Evolutionary conservation across 1,140 invertebrate genomes (phyloP).

Genomic region (Drosophila pallidifrons): DNA sequence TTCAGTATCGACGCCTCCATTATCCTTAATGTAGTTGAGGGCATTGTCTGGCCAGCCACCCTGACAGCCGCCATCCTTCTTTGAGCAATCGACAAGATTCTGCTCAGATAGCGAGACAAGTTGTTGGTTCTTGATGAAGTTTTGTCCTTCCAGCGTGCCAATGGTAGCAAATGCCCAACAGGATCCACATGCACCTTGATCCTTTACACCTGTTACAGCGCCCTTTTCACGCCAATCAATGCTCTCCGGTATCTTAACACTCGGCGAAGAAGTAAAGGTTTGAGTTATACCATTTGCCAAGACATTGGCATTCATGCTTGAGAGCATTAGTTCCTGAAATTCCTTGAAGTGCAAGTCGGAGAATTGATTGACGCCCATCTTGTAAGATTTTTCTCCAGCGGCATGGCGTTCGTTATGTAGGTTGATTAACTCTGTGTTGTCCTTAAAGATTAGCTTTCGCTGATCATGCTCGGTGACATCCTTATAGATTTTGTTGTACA

Average conservation of each 20-base stretch:
- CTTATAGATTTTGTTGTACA: slow-evolving; percentile 13
- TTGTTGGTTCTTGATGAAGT: slow-evolving; percentile 87
- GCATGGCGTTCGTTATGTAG: slow-evolving; percentile 91
- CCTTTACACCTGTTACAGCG: slow-evolving; percentile 95
- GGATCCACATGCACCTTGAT: slow-evolving; percentile 95
- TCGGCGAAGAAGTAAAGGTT: not conserved
- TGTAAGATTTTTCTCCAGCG: slow-evolving; percentile 87
- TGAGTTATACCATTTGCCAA: not conserved
- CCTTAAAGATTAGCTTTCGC: slow-evolving; percentile 93
- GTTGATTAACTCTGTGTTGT: slow-evolving; percentile 92
- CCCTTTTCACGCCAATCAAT: slow-evolving; percentile 86
- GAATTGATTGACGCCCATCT: slow-evolving; percentile 91
- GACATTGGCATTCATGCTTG: not conserved
- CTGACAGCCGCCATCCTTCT: slow-evolving; percentile 88
- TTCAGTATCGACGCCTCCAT: slow-evolving; percentile 90
- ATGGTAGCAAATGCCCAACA: slow-evolving; percentile 97
- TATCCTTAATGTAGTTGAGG: slow-evolving; percentile 92
- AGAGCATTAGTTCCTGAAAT: slow-evolving; percentile 85
- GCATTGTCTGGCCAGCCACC: slow-evolving; percentile 92
- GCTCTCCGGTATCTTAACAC: not conserved
- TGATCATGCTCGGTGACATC: slow-evolving; percentile 62
- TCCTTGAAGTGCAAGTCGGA: slow-evolving; percentile 93
- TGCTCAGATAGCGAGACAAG: slow-evolving; percentile 95
- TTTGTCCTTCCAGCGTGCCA: slow-evolving; percentile 91
- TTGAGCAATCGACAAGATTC: slow-evolving; percentile 95